These are phyloP conservation scores for Tiliacea aurago DNA, from an alignment of 2,888 invertebrate genomes.

Conservation along the genomic window DNA sequence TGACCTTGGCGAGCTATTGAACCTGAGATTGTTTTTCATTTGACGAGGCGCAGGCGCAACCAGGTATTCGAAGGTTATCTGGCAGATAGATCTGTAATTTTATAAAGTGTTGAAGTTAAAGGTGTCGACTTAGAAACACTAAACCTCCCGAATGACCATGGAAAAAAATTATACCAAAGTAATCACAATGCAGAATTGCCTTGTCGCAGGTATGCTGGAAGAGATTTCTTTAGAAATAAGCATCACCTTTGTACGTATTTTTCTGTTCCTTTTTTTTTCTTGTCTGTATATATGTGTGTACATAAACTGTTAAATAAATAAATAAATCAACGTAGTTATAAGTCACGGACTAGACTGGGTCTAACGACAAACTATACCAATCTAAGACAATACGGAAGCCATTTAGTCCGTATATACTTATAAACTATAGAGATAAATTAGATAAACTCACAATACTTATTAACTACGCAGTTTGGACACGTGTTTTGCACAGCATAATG, in stretches of 20 bases:
- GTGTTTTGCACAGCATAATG: conserved; percentile 35
- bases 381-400: conserved; percentile 38
- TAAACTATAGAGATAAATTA: conserved; percentile 26
- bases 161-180: neutral
- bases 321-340: neutral
- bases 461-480: conserved; percentile 35
- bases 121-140: no score
- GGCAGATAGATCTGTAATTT: conserved; percentile 3
- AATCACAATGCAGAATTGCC: neutral
- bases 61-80: conserved; percentile 18
- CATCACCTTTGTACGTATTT: no score
- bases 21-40: conserved; percentile 46
- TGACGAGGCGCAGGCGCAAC: neutral
- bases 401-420: conserved; percentile 17
- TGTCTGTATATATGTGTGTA: no score
- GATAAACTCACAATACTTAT: conserved; percentile 15
- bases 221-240: no score
- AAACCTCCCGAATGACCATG: neutral
- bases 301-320: no score
- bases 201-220: no score
- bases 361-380: conserved; percentile 6
- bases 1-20: conserved; percentile 68
- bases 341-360: no score
- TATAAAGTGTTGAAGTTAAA: neutral
- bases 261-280: no score